A percentile compares a stretch with the other conserved stretches of the same genome.
phyloP scores from a whole-genome alignment of 2,113 vertebrate species.

The Rhagologus leucostigma region DNA sequence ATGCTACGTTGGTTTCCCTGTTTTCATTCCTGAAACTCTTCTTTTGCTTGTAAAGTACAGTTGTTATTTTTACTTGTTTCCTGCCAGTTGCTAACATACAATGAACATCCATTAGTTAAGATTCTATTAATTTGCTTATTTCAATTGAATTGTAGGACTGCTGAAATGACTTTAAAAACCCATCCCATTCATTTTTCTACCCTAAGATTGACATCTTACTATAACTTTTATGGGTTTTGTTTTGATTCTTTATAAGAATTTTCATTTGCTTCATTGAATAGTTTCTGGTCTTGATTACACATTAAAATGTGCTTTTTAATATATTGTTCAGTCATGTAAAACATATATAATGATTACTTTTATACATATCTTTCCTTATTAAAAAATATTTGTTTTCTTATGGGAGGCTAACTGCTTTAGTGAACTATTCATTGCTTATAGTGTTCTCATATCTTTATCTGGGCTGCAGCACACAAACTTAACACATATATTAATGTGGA shows the following conservation, averaged over 20 bases:
- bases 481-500: not conserved
- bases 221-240: not conserved
- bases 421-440: not conserved
- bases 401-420: not conserved
- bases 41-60: not conserved
- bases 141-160: not conserved
- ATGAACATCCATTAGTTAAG: not conserved
- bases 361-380: not conserved
- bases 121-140: not conserved
- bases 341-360: not conserved
- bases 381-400: not conserved
- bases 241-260: not conserved
- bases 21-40: not conserved
- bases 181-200: not conserved
- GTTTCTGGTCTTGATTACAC: not conserved
- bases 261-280: not conserved
- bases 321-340: not conserved
- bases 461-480: not conserved
- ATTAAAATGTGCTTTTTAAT: not conserved
- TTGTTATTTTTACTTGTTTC: not conserved
- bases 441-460: not conserved
- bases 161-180: not conserved
- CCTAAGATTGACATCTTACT: not conserved
- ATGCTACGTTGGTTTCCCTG: not conserved
- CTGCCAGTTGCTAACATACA: not conserved